phyloP scores from a whole-genome alignment of 2,113 vertebrate species.

The Bujurquina vittata region DNA sequence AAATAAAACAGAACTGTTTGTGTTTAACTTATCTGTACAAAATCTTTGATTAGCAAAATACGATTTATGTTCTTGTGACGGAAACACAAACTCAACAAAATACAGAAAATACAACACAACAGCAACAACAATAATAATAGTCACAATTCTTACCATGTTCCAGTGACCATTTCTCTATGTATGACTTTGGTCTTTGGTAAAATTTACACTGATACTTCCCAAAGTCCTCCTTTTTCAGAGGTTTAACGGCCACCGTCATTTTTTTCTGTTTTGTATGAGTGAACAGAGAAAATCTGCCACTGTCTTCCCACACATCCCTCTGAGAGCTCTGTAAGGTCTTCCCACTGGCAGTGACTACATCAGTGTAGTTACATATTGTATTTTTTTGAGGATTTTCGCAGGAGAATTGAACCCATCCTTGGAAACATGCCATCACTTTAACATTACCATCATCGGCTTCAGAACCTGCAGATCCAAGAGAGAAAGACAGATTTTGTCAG shows the following conservation, averaged over 20 bases:
- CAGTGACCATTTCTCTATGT: no score
- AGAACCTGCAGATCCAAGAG: background rate
- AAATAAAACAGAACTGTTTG: background rate
- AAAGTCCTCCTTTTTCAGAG: accelerated
- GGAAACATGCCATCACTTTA: accelerated
- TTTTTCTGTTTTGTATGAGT: background rate
- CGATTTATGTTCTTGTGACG: no score
- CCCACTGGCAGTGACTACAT: accelerated
- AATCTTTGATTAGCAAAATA: no score
- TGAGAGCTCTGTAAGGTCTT: accelerated
- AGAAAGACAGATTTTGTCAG: background rate
- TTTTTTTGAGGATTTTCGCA: background rate
- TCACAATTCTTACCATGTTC: accelerated
- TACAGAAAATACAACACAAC: no score
- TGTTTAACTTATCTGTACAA: accelerated
- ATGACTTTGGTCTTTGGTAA: accelerated
- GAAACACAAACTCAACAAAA: no score
- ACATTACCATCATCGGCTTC: background rate
- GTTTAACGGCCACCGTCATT: background rate
- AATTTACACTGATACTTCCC: accelerated
- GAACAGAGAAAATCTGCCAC: accelerated
- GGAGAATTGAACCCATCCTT: background rate
- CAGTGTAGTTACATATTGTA: accelerated
- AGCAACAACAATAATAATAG: background rate
- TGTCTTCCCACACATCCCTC: accelerated